A percentile compares a stretch with the other conserved stretches of the same genome.
Conservation (phyloP, 2,113 vertebrate genomes). For the Notothenia rossii region DNA sequence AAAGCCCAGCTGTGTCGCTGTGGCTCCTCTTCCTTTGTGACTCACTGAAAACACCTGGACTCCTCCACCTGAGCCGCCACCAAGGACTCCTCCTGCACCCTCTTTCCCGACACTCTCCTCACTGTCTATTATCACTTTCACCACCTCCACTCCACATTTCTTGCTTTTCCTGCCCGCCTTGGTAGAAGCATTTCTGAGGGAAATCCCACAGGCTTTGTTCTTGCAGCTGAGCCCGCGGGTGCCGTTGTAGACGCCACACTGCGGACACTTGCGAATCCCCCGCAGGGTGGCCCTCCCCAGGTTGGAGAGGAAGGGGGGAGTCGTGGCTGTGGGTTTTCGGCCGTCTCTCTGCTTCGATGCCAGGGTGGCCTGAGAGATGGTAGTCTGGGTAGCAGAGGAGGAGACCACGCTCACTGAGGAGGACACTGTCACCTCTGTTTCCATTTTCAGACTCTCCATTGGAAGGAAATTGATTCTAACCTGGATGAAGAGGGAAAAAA, state of each 20-base stretch:
- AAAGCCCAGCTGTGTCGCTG: conserved; percentile 83
- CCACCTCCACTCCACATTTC: conserved; percentile 82
- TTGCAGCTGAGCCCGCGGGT: conserved; percentile 95
- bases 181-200: conserved; percentile 84
- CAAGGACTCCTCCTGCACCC: conserved; percentile 69
- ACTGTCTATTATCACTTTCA: conserved; percentile 86
- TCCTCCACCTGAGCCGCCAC: conserved; percentile 38
- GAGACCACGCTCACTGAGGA: conserved; percentile 42
- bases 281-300: conserved; percentile 92
- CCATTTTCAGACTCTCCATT: conserved; percentile 49
- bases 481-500: neutral
- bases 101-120: conserved; percentile 64
- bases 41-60: conserved; percentile 90
- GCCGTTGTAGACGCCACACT: conserved; percentile 93
- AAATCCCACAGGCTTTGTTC: conserved; percentile 91
- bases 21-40: conserved; percentile 85
- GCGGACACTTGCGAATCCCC: conserved; percentile 92
- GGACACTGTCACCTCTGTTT: conserved; percentile 50
- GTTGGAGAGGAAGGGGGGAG: conserved; percentile 90
- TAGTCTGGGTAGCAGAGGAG: conserved; percentile 10
- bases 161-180: conserved; percentile 50
- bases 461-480: conserved; percentile 7
- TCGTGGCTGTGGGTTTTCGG: conserved; percentile 75
- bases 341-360: conserved; percentile 67
- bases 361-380: conserved; percentile 30